A percentile compares a stretch with the other conserved stretches of the same genome.
These are phyloP conservation scores for Antedon bifida DNA, from an alignment of 35 echinoderm and acorn worm species.

Conservation along the genomic window DNA sequence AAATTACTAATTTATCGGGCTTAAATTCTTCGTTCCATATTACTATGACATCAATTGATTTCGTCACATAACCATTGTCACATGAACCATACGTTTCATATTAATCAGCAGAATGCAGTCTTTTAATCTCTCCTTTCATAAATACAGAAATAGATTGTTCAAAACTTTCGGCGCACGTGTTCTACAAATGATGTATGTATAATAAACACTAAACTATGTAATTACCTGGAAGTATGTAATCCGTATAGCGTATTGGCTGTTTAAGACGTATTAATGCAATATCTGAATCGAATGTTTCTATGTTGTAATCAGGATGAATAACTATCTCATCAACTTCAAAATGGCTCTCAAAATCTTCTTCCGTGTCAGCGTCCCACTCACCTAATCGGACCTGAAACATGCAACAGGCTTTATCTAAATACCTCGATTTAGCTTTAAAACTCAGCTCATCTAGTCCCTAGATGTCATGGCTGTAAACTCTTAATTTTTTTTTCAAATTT, in stretches of 20 bases:
- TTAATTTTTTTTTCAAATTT: slow-evolving; percentile 8
- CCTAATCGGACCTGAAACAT: not conserved
- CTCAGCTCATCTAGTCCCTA: not conserved
- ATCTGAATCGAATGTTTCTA: slow-evolving; percentile 62
- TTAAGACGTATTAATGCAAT: slow-evolving; percentile 53
- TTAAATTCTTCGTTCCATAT: too few species aligned
- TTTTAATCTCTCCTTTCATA: too few species aligned
- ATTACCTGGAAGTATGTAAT: slow-evolving; percentile 84
- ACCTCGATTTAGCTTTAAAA: not conserved
- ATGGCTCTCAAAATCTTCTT: slow-evolving; percentile 11
- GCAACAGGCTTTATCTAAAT: not conserved
- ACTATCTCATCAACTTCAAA: slow-evolving; percentile 34
- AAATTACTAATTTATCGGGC: too few species aligned
- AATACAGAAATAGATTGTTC: too few species aligned
- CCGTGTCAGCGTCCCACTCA: not conserved
- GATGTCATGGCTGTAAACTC: slow-evolving; percentile 38
- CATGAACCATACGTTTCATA: too few species aligned
- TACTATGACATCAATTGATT: too few species aligned
- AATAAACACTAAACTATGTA: too few species aligned
- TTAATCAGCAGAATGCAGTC: too few species aligned
- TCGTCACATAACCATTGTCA: too few species aligned
- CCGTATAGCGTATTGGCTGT: slow-evolving; percentile 60
- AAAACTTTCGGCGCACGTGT: too few species aligned
- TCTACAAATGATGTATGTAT: too few species aligned
- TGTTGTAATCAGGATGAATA: slow-evolving; percentile 52